These are phyloP conservation scores for Siniperca scherzeri DNA, from an alignment of 2,797 vertebrate species.

Conservation along the genomic window DNA sequence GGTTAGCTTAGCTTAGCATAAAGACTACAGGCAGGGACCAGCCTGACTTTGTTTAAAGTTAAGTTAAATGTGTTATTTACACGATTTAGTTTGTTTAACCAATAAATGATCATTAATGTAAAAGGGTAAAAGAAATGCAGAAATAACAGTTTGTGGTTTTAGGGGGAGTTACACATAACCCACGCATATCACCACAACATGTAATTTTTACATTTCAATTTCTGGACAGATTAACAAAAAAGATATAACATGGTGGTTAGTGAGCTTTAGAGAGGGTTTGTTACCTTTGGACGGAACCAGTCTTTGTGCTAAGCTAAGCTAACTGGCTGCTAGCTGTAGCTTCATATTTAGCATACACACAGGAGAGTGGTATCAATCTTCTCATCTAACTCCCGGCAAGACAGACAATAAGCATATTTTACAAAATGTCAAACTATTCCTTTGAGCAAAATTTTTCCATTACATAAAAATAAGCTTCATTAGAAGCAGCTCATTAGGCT, in stretches of 20 bases:
- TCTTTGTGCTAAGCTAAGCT: neutral
- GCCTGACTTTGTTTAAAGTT: neutral
- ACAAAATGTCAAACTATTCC: too few species aligned
- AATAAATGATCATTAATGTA: neutral
- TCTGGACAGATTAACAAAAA: too few species aligned
- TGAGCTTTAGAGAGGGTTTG: too few species aligned
- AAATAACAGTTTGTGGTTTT: too few species aligned
- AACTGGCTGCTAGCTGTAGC: neutral
- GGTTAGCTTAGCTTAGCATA: neutral
- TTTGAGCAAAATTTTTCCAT: too few species aligned
- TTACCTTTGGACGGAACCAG: neutral
- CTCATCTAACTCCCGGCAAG: neutral
- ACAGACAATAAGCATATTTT: neutral
- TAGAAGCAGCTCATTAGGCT: too few species aligned
- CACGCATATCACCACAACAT: too few species aligned
- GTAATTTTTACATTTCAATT: too few species aligned
- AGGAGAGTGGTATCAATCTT: neutral
- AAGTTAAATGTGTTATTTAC: neutral
- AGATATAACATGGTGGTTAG: too few species aligned
- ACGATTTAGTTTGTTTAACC: neutral
- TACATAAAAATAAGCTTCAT: too few species aligned
- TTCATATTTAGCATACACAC: neutral
- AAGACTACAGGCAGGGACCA: neutral
- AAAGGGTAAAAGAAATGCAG: too few species aligned
- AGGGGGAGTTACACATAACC: too few species aligned